These are phyloP conservation scores for Rhea pennata DNA, from an alignment of 2,113 vertebrate genomes.

Conservation along the genomic window DNA sequence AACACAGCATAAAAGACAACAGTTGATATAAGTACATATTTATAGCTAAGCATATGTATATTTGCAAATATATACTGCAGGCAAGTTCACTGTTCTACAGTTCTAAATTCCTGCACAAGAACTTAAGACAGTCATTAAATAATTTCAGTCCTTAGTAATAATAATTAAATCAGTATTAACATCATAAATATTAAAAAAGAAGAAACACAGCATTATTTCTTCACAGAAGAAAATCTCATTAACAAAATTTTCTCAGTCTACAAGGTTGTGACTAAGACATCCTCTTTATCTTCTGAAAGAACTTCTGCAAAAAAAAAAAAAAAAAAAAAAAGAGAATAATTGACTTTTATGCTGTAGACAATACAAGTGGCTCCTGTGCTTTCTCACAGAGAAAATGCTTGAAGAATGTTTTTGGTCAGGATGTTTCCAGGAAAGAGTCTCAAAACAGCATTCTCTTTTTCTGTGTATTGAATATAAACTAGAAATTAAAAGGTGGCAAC, in stretches of 20 bases:
- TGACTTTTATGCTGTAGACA: slow-evolving; percentile 38
- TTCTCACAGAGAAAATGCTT: slow-evolving; percentile 56
- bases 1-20: neutral
- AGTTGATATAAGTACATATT: neutral
- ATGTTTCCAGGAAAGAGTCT: neutral
- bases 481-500: neutral
- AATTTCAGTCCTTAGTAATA: neutral
- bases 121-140: neutral
- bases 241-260: slow-evolving; percentile 28
- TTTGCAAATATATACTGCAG: neutral
- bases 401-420: slow-evolving; percentile 65
- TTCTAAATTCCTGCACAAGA: neutral
- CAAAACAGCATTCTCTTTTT: neutral
- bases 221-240: neutral
- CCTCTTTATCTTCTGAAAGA: slow-evolving; percentile 52
- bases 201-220: neutral
- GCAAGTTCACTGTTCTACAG: neutral
- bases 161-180: too few species aligned
- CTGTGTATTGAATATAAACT: slow-evolving; percentile 6
- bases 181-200: neutral
- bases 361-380: slow-evolving; percentile 46
- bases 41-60: neutral
- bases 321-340: slow-evolving; percentile 49
- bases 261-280: slow-evolving; percentile 41
- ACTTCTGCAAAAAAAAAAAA: slow-evolving; percentile 37